A percentile compares a stretch with the other conserved stretches of the same genome.
phyloP scores from a whole-genome alignment of 2,797 vertebrate species.

The Pseudomugil tenellus region DNA sequence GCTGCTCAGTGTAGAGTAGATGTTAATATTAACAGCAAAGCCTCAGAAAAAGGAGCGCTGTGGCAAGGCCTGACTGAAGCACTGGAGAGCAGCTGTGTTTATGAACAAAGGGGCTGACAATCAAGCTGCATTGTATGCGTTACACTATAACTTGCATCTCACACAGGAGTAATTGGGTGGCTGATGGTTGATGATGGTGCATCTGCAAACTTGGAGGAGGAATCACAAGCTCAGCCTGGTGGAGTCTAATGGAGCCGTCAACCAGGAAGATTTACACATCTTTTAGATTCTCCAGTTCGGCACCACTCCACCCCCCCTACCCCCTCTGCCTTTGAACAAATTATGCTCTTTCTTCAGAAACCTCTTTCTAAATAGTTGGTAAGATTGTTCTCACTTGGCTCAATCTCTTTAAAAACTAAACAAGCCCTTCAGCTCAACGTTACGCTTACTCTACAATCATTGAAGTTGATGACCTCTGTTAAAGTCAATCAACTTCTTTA shows the following conservation, averaged over 20 bases:
- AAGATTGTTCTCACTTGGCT: slow-evolving; percentile 25
- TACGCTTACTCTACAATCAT: slow-evolving; percentile 48
- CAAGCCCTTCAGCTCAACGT: slow-evolving; percentile 44
- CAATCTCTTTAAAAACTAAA: slow-evolving; percentile 34
- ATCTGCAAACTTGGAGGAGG: slow-evolving; percentile 31
- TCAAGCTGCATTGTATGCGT: slow-evolving; percentile 46
- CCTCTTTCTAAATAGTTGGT: slow-evolving; percentile 17
- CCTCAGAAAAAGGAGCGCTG: slow-evolving; percentile 47
- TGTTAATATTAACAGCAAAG: slow-evolving; percentile 66
- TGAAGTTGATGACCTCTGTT: slow-evolving; percentile 44
- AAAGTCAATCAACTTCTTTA: slow-evolving; percentile 27
- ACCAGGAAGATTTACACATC: slow-evolving; percentile 34
- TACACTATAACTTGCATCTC: slow-evolving; percentile 52
- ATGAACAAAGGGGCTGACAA: slow-evolving; percentile 66
- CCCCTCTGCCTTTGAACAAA: slow-evolving; percentile 33
- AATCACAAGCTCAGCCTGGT: slow-evolving; percentile 33
- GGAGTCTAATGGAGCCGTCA: slow-evolving; percentile 62
- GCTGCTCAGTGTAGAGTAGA: slow-evolving; percentile 44
- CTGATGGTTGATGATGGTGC: slow-evolving; percentile 37
- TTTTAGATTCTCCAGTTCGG: slow-evolving; percentile 34
- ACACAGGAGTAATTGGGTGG: slow-evolving; percentile 41
- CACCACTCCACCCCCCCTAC: slow-evolving; percentile 11
- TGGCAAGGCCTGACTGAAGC: slow-evolving; percentile 51
- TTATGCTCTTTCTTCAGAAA: slow-evolving; percentile 31
- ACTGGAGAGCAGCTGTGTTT: slow-evolving; percentile 44